phyloP scores from a whole-genome alignment of 2,797 vertebrate species.

The Micrastur ruficollis region DNA sequence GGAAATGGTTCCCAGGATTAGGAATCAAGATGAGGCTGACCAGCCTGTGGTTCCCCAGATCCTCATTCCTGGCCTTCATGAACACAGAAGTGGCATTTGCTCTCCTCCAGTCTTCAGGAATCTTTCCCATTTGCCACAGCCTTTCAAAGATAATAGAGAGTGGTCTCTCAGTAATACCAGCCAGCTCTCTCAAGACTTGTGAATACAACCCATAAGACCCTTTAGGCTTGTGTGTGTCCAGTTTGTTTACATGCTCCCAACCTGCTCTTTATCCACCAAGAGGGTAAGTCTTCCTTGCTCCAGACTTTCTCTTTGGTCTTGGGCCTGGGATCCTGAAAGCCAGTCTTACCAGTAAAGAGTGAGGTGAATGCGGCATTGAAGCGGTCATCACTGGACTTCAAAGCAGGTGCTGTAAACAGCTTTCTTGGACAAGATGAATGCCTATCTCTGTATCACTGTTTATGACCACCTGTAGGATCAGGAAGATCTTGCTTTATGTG shows the following conservation, averaged over 20 bases:
- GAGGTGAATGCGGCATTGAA: not conserved
- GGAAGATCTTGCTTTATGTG: not conserved
- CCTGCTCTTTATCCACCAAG: not conserved
- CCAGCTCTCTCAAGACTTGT: not conserved
- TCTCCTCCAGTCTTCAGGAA: not conserved
- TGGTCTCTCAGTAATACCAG: not conserved
- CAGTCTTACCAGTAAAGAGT: not conserved
- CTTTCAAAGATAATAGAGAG: not conserved
- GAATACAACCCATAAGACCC: not conserved
- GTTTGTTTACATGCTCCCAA: not conserved
- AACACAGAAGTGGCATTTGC: not conserved
- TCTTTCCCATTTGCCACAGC: not conserved
- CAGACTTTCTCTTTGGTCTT: not conserved
- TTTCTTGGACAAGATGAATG: not conserved
- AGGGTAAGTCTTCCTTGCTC: not conserved
- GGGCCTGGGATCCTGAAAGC: not conserved
- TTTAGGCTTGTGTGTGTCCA: not conserved
- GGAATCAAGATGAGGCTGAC: not conserved
- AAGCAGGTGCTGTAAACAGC: not conserved
- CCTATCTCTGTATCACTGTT: not conserved
- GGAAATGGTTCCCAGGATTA: not conserved
- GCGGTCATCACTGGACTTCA: not conserved
- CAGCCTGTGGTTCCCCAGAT: not conserved
- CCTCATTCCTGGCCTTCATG: not conserved
- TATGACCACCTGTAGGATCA: not conserved